phyloP scores from a whole-genome alignment of 2,888 invertebrate species.

The Phanerotoma sp. region DNA sequence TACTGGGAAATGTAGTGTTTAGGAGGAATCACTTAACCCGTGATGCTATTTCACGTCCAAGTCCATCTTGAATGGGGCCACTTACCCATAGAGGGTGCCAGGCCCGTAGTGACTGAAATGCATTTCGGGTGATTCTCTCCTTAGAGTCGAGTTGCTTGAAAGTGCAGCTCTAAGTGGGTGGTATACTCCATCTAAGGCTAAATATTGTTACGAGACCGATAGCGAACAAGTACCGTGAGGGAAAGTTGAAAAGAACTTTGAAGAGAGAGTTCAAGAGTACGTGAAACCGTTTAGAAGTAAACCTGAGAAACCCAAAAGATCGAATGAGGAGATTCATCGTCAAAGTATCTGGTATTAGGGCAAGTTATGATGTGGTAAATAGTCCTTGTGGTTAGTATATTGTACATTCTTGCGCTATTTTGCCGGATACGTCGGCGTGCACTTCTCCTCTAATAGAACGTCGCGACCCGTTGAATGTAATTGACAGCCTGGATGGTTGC shows the following conservation, averaged over 20 bases:
- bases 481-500: too few species aligned
- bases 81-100: constrained; percentile 61
- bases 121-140: constrained; percentile 40
- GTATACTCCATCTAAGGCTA: constrained; percentile 61
- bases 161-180: constrained; percentile 61
- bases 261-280: constrained; percentile 57
- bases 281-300: constrained; percentile 62
- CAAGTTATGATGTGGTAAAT: constrained; percentile 47
- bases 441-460: too few species aligned
- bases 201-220: constrained; percentile 66
- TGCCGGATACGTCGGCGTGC: too few species aligned
- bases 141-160: constrained; percentile 63
- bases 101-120: constrained; percentile 59
- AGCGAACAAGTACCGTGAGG: constrained; percentile 68
- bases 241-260: constrained; percentile 73
- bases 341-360: constrained; percentile 42
- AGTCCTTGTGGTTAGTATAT: too few species aligned
- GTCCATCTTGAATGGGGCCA: constrained; percentile 61
- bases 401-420: too few species aligned
- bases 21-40: constrained; percentile 56
- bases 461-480: too few species aligned
- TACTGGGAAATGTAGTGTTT: constrained; percentile 62
- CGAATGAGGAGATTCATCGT: constrained; percentile 53
- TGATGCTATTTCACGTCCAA: constrained; percentile 55
- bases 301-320: constrained; percentile 63